Evolutionary conservation across 2,888 invertebrate species (phyloP).

Genomic region (Eupithecia subfuscata): DNA sequence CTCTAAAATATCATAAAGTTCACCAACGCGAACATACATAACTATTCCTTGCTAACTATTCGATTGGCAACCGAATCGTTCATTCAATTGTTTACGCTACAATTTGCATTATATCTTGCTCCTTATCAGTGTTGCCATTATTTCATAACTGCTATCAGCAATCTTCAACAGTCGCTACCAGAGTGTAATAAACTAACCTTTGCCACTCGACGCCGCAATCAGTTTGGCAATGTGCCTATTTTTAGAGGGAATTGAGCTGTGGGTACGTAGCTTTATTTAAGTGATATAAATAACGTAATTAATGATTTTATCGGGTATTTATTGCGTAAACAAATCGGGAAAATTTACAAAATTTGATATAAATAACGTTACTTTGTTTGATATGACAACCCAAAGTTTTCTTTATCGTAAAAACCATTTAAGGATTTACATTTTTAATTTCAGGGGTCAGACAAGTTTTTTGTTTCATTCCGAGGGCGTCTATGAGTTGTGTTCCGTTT

Average conservation of each 20-base stretch:
- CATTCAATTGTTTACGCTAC: slow-evolving; percentile 9
- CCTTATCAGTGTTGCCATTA: slow-evolving; percentile 1
- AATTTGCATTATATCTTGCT: slow-evolving; percentile 10
- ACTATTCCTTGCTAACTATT: background rate
- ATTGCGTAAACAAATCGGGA: too few relatives aligned
- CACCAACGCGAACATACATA: too few relatives aligned
- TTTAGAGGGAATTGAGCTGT: background rate
- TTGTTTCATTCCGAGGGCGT: too few relatives aligned
- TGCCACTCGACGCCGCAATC: slow-evolving; percentile 23
- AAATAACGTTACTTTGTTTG: too few relatives aligned
- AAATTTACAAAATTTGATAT: too few relatives aligned
- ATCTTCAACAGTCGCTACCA: slow-evolving; percentile 11
- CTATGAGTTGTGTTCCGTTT: too few relatives aligned
- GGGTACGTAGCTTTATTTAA: background rate
- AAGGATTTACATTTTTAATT: too few relatives aligned
- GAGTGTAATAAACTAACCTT: slow-evolving; percentile 40
- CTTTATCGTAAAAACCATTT: too few relatives aligned
- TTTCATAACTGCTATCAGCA: slow-evolving; percentile 15
- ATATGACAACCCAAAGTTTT: too few relatives aligned
- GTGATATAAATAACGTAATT: background rate
- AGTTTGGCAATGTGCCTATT: slow-evolving; percentile 5
- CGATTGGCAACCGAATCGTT: background rate
- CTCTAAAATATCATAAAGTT: too few relatives aligned
- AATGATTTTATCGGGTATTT: background rate
- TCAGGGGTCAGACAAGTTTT: too few relatives aligned